Percentiles rank a stretch among this genome's conserved stretches.
These are phyloP conservation scores for Haliaeetus leucogaster DNA, from an alignment of 2,113 vertebrate species.

Conservation along the genomic window DNA sequence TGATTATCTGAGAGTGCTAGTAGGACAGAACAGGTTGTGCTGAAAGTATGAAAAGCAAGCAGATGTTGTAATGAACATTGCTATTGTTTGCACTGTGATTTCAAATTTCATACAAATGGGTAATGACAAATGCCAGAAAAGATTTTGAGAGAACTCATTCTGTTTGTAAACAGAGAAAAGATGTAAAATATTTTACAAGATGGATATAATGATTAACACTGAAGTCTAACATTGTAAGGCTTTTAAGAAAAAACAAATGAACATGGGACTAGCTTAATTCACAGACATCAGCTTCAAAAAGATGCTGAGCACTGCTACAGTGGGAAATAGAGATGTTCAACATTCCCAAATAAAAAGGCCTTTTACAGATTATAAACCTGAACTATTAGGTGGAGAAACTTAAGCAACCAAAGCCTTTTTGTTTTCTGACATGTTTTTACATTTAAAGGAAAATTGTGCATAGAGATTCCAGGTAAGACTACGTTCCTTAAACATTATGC, in stretches of 20 bases:
- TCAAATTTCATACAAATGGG: neutral
- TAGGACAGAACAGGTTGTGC: neutral
- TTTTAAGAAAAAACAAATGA: neutral
- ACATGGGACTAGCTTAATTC: neutral
- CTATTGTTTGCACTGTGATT: neutral
- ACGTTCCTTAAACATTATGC: neutral
- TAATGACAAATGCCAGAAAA: neutral
- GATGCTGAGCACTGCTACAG: neutral
- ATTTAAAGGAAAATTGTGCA: neutral
- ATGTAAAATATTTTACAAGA: constrained; percentile 56
- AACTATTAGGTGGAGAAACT: neutral
- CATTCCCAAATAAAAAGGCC: neutral
- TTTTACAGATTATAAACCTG: neutral
- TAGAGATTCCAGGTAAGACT: neutral
- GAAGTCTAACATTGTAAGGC: neutral
- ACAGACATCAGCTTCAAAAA: neutral
- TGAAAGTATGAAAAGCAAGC: neutral
- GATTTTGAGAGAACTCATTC: constrained; percentile 1
- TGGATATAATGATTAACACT: constrained; percentile 36
- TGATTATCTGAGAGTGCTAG: neutral
- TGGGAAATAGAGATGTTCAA: neutral
- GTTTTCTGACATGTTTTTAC: neutral
- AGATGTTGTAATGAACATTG: neutral
- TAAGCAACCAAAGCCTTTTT: neutral
- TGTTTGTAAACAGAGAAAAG: constrained; percentile 55